These are phyloP conservation scores for Drosophila greeni DNA, from an alignment of 2,888 invertebrate species.

Conservation along the genomic window DNA sequence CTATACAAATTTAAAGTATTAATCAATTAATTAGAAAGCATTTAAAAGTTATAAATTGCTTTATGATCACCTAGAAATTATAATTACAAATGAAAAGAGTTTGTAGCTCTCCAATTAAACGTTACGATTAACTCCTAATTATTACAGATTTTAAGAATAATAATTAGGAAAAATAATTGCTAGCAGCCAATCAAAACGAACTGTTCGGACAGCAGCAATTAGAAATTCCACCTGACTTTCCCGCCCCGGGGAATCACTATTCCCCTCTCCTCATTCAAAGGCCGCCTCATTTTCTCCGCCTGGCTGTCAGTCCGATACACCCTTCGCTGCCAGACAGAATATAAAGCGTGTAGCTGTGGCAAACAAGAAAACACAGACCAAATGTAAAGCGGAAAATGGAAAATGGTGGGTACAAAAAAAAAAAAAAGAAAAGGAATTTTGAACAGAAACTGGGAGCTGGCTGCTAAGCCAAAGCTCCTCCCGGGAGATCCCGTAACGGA, in stretches of 20 bases:
- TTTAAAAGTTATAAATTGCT: no score
- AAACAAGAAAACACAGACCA: conserved; percentile 34
- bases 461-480: conserved; percentile 45
- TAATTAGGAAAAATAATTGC: not conserved
- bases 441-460: conserved; percentile 20
- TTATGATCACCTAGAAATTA: not conserved
- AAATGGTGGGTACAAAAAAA: conserved; percentile 16
- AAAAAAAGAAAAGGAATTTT: conserved; percentile 37
- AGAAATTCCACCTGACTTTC: not conserved
- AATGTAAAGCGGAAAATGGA: conserved; percentile 32
- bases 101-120: no score
- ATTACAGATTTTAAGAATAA: no score
- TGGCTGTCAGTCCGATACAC: conserved; percentile 7
- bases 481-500: conserved; percentile 58
- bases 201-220: conserved; percentile 2
- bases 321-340: conserved; percentile 4
- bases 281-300: not conserved
- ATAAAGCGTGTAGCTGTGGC: conserved; percentile 33
- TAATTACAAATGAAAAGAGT: not conserved
- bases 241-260: not conserved
- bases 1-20: not conserved
- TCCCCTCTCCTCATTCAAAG: not conserved
- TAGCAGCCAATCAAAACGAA: not conserved
- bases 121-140: no score
- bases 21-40: not conserved